Evolutionary conservation across 2,888 invertebrate species (phyloP), one percentile per base, ranked within the genome.

Genomic region (Leptopilina drosophilae): DNA sequence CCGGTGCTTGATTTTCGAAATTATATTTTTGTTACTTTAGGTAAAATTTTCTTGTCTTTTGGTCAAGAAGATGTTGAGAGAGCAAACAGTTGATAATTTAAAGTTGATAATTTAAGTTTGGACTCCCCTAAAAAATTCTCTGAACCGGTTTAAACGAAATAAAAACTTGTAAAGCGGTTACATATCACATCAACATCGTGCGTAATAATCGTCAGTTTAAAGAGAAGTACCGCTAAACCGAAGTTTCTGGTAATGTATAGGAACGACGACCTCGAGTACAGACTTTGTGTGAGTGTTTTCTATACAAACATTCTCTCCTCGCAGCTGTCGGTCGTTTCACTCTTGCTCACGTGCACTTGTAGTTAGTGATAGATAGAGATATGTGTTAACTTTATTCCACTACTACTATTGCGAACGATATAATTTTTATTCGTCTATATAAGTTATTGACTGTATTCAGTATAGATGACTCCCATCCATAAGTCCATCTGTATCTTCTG

Each of bases 151-250:
- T 49, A 20, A n/a, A 42, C 20, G 9, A 42, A 64, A n/a, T 15
- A 64, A 67, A 67, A 49, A 11, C 20, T 15, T 46, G 67, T 67
- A 67, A 33, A 66, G 66, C 46, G 66, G 66, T 66, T 66, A 66
- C 42, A 33, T 33, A 33, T 46, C 9, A 12, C 46, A 67, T 67
- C 67, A 67, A 46, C 15, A 64, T 53, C 59, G 78, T 78, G 77
- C 62, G 62, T 76, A 76, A 62, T 76, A 78, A 64, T 49, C 64
- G 80, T 40, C 76, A 67, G 42, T 75, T 78, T 78, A 76, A 78
- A 76, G 76, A 64, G 76, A 64, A 81, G 80, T 81, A 78, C 77
- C 80, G 80, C 80, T 81, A 78, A 80, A 77, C 80, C 73, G 73
- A 78, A 77, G 77, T 75, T 77, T 62, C 75, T 42, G 69, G 62